Evolutionary conservation across 2,113 vertebrate genomes (phyloP), one percentile per base, ranked within the genome.

Genomic region (Callorhinus ursinus): DNA sequence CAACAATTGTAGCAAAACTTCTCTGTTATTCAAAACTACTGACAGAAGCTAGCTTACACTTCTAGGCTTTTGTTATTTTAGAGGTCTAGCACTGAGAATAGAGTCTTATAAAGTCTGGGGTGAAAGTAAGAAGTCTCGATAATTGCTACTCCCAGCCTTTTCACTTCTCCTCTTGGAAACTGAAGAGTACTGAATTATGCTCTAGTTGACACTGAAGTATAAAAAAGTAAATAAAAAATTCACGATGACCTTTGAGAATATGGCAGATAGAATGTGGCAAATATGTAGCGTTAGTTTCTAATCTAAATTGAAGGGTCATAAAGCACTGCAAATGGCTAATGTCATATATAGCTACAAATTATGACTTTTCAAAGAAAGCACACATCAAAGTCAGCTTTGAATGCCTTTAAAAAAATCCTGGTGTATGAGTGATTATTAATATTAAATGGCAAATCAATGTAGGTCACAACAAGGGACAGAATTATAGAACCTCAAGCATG

Each of bases 191-290:
- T 51, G 26, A 90, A 63, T 86, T 90, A 90, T 81, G 10, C 15
- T 46, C n/a, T 80, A 76, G 82, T 28, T 77, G 55, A 93, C 36
- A 87, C 4, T 65, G 72, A 88, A 71, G 72, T 63, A 53, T 39
- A 86, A 72, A 77, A 82, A 51, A 86, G 9, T 61, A 81, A 94
- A 92, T 49, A n/a, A 71, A 87, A 95, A 92, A 71, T 65, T 95
- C 49, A 67, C 1, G 2, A 65, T 87, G 74, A 79, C 26, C 84
- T 93, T 93, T 96, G 24, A 79, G 61, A 86, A 24, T 53, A 12
- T 46, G 33, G 57, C 53, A 74, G 67, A 67, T 4, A 36, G 22
- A 69, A 83, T 24, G 7, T 83, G 46, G 24, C 7, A 61, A 92
- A 61, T 65, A 74, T 2, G 12, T 80, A 53, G 12, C 49, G 74